Conservation (phyloP, 1,140 invertebrate species). For the Drosophila paulistorum region DNA sequence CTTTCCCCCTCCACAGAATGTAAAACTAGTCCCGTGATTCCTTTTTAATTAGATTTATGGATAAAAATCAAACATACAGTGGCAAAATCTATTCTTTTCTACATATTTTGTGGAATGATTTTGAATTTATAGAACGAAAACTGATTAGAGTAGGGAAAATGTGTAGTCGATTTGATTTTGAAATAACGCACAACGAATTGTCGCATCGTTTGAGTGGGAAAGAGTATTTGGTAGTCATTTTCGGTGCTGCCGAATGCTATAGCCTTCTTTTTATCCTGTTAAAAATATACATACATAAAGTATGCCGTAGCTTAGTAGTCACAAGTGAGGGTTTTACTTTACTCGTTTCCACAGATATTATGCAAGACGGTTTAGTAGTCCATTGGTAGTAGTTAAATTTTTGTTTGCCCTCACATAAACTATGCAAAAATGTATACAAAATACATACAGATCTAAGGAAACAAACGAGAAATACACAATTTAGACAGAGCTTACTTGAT, state of each 20-base stretch:
- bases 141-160: background rate
- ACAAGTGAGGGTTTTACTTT: constrained; percentile 9
- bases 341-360: constrained; percentile 16
- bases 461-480: constrained; percentile 35
- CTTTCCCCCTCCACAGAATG: constrained; percentile 31
- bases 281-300: constrained; percentile 30
- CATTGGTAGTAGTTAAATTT: constrained; percentile 60
- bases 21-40: constrained; percentile 3
- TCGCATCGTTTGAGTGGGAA: constrained; percentile 10
- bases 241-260: constrained; percentile 39
- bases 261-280: constrained; percentile 54
- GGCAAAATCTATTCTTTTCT: background rate
- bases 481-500: constrained; percentile 67
- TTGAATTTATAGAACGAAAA: background rate
- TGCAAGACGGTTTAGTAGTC: constrained; percentile 49
- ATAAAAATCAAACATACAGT: background rate
- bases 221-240: constrained; percentile 20
- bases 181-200: constrained; percentile 34
- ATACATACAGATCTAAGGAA: background rate
- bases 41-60: background rate
- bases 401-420: background rate
- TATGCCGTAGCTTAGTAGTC: constrained; percentile 37
- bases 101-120: background rate
- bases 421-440: background rate
- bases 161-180: constrained; percentile 12